Evolutionary conservation across 2,888 invertebrate genomes (phyloP).

Genomic region (Pammene aurita): DNA sequence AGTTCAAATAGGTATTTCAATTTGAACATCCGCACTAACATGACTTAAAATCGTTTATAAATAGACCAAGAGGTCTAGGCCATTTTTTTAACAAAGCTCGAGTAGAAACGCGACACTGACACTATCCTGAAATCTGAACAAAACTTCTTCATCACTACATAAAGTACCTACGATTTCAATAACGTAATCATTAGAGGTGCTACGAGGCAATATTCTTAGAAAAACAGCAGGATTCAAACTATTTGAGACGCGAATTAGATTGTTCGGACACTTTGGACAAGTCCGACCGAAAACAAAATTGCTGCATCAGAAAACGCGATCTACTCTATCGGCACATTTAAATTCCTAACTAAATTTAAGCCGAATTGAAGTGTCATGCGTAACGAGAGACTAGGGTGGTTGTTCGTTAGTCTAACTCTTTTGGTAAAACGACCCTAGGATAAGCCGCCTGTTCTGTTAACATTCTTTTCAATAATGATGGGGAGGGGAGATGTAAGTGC

Average conservation of each 20-base stretch:
- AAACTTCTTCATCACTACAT: not conserved
- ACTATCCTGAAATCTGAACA: no score
- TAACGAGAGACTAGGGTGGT: slow-evolving; percentile 73
- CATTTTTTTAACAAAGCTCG: no score
- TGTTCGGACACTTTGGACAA: not conserved
- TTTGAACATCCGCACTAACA: no score
- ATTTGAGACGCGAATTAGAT: slow-evolving; percentile 1
- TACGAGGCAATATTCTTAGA: not conserved
- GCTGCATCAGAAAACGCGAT: slow-evolving; percentile 25
- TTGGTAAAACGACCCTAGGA: slow-evolving; percentile 80
- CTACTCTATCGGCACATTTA: slow-evolving; percentile 43
- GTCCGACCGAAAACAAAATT: slow-evolving; percentile 13
- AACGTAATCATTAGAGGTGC: not conserved
- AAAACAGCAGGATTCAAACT: not conserved
- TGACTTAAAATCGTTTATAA: no score
- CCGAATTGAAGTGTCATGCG: slow-evolving; percentile 79
- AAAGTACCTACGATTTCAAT: not conserved
- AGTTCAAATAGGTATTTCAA: no score
- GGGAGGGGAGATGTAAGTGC: slow-evolving; percentile 71
- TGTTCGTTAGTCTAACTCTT: slow-evolving; percentile 82
- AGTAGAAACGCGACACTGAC: no score
- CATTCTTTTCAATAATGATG: slow-evolving; percentile 83
- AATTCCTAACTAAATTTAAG: slow-evolving; percentile 70
- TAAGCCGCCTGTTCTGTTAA: slow-evolving; percentile 79
- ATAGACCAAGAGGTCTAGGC: no score